A percentile compares a stretch with the other conserved stretches of the same genome.
phyloP scores from a whole-genome alignment of 2,888 invertebrate genomes.

The Pherbina coryleti region DNA sequence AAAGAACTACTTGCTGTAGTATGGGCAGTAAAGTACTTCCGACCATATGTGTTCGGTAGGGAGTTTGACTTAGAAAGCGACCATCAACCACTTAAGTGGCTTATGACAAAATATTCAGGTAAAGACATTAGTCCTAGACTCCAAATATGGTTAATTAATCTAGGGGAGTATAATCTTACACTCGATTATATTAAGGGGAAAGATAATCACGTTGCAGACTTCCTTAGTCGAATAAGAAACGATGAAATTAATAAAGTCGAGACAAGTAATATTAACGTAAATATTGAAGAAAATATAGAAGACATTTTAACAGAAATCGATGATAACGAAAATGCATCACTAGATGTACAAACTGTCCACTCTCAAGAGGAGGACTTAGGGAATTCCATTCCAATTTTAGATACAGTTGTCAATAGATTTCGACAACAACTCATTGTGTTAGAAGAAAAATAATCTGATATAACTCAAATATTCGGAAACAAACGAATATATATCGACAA shows the following conservation, averaged over 20 bases:
- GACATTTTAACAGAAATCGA: no score
- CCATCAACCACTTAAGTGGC: constrained; percentile 54
- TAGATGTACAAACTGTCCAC: neutral
- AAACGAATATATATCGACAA: no score
- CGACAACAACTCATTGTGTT: neutral
- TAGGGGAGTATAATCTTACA: neutral
- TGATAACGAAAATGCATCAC: no score
- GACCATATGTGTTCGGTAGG: constrained; percentile 56
- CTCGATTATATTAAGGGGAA: neutral
- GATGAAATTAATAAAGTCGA: no score
- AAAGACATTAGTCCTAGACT: constrained; percentile 50
- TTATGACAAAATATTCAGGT: constrained; percentile 39
- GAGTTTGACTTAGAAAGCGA: constrained; percentile 56
- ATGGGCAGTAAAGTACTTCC: constrained; percentile 52
- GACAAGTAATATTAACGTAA: no score
- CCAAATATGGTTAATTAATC: neutral
- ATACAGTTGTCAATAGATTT: neutral
- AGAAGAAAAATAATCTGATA: neutral
- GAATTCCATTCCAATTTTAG: neutral
- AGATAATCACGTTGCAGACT: neutral
- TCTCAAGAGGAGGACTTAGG: neutral
- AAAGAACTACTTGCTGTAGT: no score
- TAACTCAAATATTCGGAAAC: no score
- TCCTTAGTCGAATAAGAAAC: neutral
- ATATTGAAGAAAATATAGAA: no score